Percentiles rank a stretch among this genome's conserved stretches.
Evolutionary conservation across 2,113 vertebrate species (phyloP).

Genomic region (Globicephala melas): DNA sequence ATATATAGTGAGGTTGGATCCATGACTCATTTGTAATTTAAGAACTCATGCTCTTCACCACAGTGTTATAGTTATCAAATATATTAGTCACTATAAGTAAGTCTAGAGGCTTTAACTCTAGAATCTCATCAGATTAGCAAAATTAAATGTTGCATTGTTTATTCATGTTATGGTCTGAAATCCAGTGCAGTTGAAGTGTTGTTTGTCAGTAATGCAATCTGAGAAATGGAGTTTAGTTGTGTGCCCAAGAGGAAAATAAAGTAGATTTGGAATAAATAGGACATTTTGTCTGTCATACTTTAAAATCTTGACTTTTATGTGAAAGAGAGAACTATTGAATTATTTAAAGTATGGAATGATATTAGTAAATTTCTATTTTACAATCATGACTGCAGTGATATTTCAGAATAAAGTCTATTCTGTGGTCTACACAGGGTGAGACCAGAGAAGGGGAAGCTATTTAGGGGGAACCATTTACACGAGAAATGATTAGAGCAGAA

Average conservation of each 20-base stretch:
- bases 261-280: neutral
- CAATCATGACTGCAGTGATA: neutral
- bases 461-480: neutral
- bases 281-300: neutral
- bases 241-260: neutral
- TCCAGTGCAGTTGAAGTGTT: neutral
- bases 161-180: neutral
- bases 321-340: neutral
- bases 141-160: neutral
- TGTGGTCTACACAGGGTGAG: neutral
- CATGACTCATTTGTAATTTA: neutral
- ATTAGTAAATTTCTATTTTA: neutral
- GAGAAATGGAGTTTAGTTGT: neutral
- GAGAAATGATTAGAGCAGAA: neutral
- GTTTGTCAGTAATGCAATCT: neutral
- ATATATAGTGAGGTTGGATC: neutral
- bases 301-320: neutral
- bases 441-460: neutral
- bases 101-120: neutral
- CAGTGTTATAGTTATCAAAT: neutral
- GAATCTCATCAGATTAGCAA: neutral
- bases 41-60: neutral
- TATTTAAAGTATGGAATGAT: neutral
- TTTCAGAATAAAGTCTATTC: neutral
- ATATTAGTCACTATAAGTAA: neutral